These are phyloP conservation scores for Romanogobio albipinnatus DNA, from an alignment of 2,113 vertebrate species.

Conservation along the genomic window DNA sequence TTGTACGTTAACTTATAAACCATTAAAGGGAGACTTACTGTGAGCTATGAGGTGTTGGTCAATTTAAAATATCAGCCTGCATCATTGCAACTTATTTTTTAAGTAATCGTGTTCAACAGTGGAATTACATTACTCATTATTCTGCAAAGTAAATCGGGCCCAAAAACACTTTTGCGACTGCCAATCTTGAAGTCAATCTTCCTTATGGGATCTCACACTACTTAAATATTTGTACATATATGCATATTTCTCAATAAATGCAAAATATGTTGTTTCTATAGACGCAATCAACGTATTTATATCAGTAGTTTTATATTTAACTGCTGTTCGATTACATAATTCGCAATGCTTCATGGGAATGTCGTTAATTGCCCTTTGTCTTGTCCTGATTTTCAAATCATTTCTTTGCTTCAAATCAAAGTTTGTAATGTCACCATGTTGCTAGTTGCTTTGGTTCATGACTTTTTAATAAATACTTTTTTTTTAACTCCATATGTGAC, in stretches of 20 bases:
- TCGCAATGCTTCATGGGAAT: neutral
- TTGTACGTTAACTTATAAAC: neutral
- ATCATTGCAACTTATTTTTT: no score
- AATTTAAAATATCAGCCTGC: no score
- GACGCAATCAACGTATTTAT: neutral
- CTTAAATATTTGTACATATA: neutral
- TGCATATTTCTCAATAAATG: neutral
- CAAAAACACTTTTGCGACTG: no score
- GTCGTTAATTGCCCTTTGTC: neutral
- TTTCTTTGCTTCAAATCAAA: neutral
- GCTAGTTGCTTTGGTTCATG: neutral
- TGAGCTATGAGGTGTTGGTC: neutral
- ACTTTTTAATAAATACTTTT: neutral
- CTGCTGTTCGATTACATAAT: neutral
- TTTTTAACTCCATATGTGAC: neutral
- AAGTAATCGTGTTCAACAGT: neutral
- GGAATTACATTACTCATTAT: neutral
- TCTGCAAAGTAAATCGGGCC: neutral
- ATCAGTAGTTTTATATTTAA: neutral
- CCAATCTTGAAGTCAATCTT: neutral
- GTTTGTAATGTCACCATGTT: neutral
- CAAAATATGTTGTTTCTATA: neutral
- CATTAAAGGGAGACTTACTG: neutral
- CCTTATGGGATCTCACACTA: neutral
- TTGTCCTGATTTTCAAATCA: neutral